Base-by-base conservation (phyloP, 2,888 invertebrate genomes). In the Nematopogon swammerdamellus region DNA sequence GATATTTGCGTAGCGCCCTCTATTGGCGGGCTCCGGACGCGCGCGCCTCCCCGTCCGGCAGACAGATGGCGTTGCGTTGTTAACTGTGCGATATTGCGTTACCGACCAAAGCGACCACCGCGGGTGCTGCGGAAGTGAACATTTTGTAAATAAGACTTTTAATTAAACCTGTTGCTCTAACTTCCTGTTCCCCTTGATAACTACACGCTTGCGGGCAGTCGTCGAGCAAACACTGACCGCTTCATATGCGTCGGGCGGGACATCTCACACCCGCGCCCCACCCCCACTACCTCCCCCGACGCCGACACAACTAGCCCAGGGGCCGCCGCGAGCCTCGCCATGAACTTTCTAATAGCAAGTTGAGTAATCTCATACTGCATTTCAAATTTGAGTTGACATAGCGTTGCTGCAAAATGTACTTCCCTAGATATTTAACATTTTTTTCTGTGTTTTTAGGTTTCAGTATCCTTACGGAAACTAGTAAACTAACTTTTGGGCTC, bases 141-240 rank as follows among this genome's bases (percentile, higher is more conserved):
- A 36, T 73, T 65, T 64, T 72, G 77, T 75, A 77, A 76, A 79
- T 76, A 79, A 72, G 68, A 77, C 72, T 77, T 79, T 79, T 79
- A 79, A 79, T 79, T 75, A 77, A 77, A 72, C 79, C 76, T 76
- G 76, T 77, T 77, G 76, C 76, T 72, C 65, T 14, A 36, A 14
- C 36, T 36, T 36, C 36, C 36, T 36, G 36, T 36, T 36, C 36
- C 36, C 11, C 36, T 36, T 14, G 36, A 36, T 36, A 36, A 8
- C 3, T 36, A 25, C 25, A 6, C 25, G 25, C 25, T 10, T 10
- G 25, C 25, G 25, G n/a, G 36, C 11, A 14, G 36, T 36, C 8
- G 36, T 14, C 36, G 36, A 14, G 36, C 36, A 36, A 36, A 36
- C 36, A 36, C 36, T 36, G 36, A 36, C 36, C 36, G 36, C 11